Evolutionary conservation across 2,113 vertebrate genomes (phyloP).

Genomic region (Tinamus guttatus): DNA sequence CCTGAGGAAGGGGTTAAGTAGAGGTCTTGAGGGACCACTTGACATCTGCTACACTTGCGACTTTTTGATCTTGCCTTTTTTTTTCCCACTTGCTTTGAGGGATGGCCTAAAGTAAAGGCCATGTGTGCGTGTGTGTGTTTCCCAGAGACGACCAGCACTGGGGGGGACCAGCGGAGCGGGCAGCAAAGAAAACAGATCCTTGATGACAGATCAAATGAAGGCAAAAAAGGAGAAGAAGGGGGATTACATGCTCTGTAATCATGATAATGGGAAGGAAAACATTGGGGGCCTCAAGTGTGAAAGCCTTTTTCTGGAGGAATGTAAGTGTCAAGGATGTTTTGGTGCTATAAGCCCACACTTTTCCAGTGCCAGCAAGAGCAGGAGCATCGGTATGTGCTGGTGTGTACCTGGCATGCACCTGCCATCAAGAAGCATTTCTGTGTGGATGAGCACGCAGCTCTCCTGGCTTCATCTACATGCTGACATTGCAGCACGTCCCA

Average conservation of each 20-base stretch:
- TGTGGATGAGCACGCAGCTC: neutral
- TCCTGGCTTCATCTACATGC: no score
- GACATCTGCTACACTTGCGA: conserved; percentile 82
- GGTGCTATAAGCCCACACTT: conserved; percentile 31
- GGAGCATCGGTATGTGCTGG: neutral
- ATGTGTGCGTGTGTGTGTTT: conserved; percentile 36
- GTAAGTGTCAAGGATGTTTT: neutral
- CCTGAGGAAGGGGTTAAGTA: conserved; percentile 80
- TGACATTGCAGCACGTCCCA: neutral
- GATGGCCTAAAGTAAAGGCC: conserved; percentile 66
- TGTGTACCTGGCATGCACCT: neutral
- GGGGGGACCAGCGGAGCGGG: neutral
- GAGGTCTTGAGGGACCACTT: conserved; percentile 82
- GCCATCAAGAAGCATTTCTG: neutral
- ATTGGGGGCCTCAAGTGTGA: conserved; percentile 52
- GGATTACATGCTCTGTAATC: conserved; percentile 75
- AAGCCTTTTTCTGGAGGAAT: conserved; percentile 62
- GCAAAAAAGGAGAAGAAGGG: conserved; percentile 57
- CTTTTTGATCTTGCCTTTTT: conserved; percentile 81
- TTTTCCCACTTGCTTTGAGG: conserved; percentile 56
- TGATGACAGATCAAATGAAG: conserved; percentile 82
- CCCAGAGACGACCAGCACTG: neutral
- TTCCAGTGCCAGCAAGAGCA: neutral
- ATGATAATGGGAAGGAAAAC: conserved; percentile 77
- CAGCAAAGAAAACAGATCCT: conserved; percentile 75